Evolutionary conservation across 2,113 vertebrate genomes (phyloP), one percentile per base, ranked within the genome.

Genomic region (Zonotrichia leucophrys): DNA sequence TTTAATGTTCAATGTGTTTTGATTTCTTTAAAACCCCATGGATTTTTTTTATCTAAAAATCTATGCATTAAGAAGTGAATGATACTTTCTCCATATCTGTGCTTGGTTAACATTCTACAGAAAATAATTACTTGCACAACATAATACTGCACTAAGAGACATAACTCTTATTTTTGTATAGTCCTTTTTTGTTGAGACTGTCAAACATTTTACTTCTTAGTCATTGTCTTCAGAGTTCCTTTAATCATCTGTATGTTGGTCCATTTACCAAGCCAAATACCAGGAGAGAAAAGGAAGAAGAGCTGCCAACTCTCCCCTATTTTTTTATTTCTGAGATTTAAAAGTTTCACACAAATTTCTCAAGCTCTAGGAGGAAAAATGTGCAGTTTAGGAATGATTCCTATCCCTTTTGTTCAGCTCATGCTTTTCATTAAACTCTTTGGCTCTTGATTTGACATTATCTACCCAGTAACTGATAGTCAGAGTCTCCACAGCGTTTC

Each of bases 361-460:
- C 58, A 60, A 44, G 18, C 16, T 69, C 27, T 75, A 31, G 30
- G 41, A 81, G 41, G 14, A 46, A 53, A 93, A 94, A 91, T 30
- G 52, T 82, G 20, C 33, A 53, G 74, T 94, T 89, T 31, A 50
- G 68, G 30, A 94, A 83, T 83, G 30, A 90, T 39, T 69, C 49
- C 20, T 56, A 10, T 72, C 25, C 90, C 46, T 92, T 83, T 76
- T 76, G 28, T 85, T 94, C 74, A 96, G 56, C n/a, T 97, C 63
- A 67, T 94, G 70, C 41, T 96, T 96, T 96, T 93, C 94, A 89
- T 97, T 95, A 76, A 68, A 69, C 15, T 85, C 15, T 90, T 92
- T 95, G 92, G 75, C 90, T 94, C 56, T 91, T 90, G 74, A 91
- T 96, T 94, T 96, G 69, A 58, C 27, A 59, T 82, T 95, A 69